phyloP scores from a whole-genome alignment of 2,113 vertebrate genomes.

The Hippocampus guttulatus region DNA sequence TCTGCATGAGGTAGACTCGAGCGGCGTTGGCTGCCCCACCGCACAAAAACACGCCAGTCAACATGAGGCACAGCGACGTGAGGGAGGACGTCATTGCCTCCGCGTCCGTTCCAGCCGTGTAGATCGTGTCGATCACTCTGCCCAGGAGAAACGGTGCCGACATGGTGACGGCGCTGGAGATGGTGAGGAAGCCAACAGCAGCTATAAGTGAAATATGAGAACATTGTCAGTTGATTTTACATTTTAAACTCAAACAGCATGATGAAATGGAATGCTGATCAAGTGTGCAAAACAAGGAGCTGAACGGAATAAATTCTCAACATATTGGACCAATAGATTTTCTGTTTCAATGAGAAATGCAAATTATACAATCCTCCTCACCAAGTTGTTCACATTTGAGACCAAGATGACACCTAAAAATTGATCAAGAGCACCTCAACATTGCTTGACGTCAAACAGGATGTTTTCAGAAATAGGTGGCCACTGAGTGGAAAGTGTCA shows the following conservation, averaged over 20 bases:
- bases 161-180: conserved; percentile 95
- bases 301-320: too few species aligned
- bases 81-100: conserved; percentile 74
- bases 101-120: conserved; percentile 67
- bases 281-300: neutral
- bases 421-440: too few species aligned
- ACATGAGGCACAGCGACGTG: conserved; percentile 78
- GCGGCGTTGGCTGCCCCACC: conserved; percentile 87
- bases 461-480: too few species aligned
- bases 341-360: too few species aligned
- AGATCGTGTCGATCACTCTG: conserved; percentile 90
- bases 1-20: conserved; percentile 94
- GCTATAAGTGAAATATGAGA: conserved; percentile 60
- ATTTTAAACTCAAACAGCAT: neutral
- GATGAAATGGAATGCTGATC: neutral
- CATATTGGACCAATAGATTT: too few species aligned
- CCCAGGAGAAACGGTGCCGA: conserved; percentile 93
- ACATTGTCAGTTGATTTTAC: neutral
- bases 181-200: conserved; percentile 84
- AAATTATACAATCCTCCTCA: too few species aligned
- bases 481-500: too few species aligned
- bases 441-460: too few species aligned
- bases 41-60: conserved; percentile 85
- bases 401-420: too few species aligned
- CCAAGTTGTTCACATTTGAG: too few species aligned